Base-by-base conservation (phyloP, 1,140 invertebrate genomes). In the Reticulitermes speratus region DNA sequence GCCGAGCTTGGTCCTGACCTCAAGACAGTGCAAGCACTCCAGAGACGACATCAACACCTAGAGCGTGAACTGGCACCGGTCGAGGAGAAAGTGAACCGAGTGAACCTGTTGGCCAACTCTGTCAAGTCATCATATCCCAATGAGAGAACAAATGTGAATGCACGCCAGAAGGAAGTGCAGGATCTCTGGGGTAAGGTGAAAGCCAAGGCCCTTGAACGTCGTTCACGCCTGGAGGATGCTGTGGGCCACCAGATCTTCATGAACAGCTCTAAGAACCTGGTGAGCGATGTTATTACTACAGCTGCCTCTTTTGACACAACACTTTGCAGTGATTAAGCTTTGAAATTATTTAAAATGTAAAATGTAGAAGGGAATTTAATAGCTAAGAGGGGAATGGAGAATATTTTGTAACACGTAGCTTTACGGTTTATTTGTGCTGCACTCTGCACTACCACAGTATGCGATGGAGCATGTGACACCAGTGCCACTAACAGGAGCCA, bases 221-320 rank as follows among this genome's bases (percentile, higher is more conserved):
- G 96, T 87, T 94, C 94, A 0, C 91, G 96, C 85, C 93, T 99
- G 19, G 97, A 99, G 90, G 97, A 97, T 90, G 97, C 97, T 23
- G 97, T 99, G 19, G 98, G 98, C 0, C 95, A 97, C 89, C 97
- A 99, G 90, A 97, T 99, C 88, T 99, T 99, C 90, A 96, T 96
- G 88, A 97, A 97, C 89, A 95, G 94, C 88, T 95, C 95, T 6
- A 97, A 96, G 90, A 96, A 95, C 86, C 90, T 97, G 38, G 92
- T 93, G 89, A 90, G 90, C 88, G 84, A 52, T 38, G 5, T 38
- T 38, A 5, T 38, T 38, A 38, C 5, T 38, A 38, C 25, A 21
- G 69, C 82, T 82, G 44, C n/a, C 5, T 75, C 23, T 75, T 8
- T 75, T 7, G 14, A 38, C 38, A 38, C 38, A 38, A 5, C 38